These are phyloP conservation scores for Ctenosaura bakeri DNA, from an alignment of 2,797 vertebrate species.

Conservation along the genomic window DNA sequence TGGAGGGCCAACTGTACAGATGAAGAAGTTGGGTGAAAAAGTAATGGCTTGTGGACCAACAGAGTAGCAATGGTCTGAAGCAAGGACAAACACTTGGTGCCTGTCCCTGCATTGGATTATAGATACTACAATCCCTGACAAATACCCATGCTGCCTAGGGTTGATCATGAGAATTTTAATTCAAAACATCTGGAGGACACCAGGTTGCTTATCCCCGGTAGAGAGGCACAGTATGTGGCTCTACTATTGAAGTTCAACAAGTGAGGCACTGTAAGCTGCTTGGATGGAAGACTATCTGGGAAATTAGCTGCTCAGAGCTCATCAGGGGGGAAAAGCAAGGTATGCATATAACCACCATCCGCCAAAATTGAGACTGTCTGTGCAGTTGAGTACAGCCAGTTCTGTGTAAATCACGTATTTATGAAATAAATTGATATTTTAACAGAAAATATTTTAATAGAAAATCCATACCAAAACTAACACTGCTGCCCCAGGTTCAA, in stretches of 20 bases:
- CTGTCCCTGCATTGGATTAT: neutral
- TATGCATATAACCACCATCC: neutral
- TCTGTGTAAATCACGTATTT: neutral
- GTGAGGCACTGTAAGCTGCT: neutral
- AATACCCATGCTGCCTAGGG: neutral
- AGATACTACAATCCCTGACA: neutral
- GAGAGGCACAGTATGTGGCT: too few species aligned
- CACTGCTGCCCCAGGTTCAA: slow-evolving; percentile 29
- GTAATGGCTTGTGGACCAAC: neutral
- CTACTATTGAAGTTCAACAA: neutral
- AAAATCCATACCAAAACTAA: slow-evolving; percentile 66
- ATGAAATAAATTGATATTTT: slow-evolving; percentile 47
- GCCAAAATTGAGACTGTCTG: neutral
- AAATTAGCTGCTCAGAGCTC: neutral
- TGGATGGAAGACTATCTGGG: neutral
- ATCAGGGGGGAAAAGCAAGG: neutral
- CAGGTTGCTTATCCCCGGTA: neutral
- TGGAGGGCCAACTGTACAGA: too few species aligned
- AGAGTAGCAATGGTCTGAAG: neutral
- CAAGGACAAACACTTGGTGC: neutral
- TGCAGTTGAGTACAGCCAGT: neutral
- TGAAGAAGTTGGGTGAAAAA: neutral
- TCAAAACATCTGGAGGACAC: neutral
- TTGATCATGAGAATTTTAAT: neutral
- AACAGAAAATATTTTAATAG: slow-evolving; percentile 52